Base-by-base conservation (phyloP, 2,797 vertebrate species). In the Smutsia temminckii region DNA sequence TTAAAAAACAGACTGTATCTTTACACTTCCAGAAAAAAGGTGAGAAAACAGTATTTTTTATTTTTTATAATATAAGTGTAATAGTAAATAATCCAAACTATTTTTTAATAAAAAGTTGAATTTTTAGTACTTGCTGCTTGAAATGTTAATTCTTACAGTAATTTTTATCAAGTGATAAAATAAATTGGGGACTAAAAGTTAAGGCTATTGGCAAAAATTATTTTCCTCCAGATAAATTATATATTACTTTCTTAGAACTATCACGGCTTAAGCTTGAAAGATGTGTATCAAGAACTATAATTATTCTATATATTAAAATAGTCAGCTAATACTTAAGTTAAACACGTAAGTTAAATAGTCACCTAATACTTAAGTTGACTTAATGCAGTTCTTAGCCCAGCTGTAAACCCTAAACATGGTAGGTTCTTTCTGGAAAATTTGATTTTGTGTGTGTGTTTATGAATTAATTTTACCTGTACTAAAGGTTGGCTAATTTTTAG, bases 41-140 rank as follows among this genome's bases (percentile, higher is more conserved):
- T 59, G 27, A 86, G 61, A 80, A 96, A 75, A 59, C 2, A 53
- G 0, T 46, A 40, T 79, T 85, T 94, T 72, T 75, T 37, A 51
- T 59, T 83, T 94, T 72, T 66, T 17, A 74, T 64, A 66, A 75
- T 75, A 37, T 84, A 29, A 93, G 51, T 46, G 2, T 78, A 32
- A 72, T 63, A 72, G 12, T 77, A 14, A 86, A 72, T 6, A 72
- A 85, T 29, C 16, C 10, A 74, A 69, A 27, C 11, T 66, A 59
- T 77, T 91, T 96, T 86, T 61, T 51, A 79, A 34, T 42, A 81
- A 96, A 89, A 90, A 80, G 85, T 42, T 83, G 5, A 4, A 72
- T 84, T 77, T 68, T 78, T 95, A 40, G 21, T 55, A 80, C 25
- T 93, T 91, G 16, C 21, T 95, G 17, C 27, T 64, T 72, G 23